Evolutionary conservation across 1,140 invertebrate genomes (phyloP), one percentile per base, ranked within the genome.

Genomic region (Olivierus martensii): DNA sequence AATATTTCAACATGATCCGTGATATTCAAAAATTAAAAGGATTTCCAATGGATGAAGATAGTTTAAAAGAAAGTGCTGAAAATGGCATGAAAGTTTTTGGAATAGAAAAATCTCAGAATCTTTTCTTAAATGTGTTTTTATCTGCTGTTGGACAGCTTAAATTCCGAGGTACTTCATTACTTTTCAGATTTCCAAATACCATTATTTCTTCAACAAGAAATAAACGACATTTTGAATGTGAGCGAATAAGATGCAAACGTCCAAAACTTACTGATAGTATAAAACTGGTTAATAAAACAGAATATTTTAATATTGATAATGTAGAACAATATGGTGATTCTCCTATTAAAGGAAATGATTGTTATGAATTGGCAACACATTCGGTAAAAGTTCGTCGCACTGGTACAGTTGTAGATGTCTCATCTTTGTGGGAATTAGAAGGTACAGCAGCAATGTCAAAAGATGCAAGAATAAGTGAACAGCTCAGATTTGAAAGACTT

Each of bases 91-190:
- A 69, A 58, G 55, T 70, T 22, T 75, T 75, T 67, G 70, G 68
- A 18, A 53, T 64, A 42, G 60, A 65, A 35, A 59, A 56, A 19
- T 59, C 59, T 53, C 61, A 66, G 34, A 63, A 60, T 14, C 57
- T 77, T 1, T 58, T 66, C 6, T 59, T 74, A 9, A 64, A 62
- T 12, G 70, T 73, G 47, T 77, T 77, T 61, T 60, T 76, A 7
- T 67, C 63, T 7, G 69, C 68, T 18, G 74, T 77, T 4, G 75
- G 75, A 3, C 71, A 74, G 46, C 62, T 76, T 11, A 74, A 74
- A 55, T 77, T 77, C 61, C 62, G 75, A 45, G 75, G 75, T 1
- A 77, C 75, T 5, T 77, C 75, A 3, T 63, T 69, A 34, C 59
- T 77, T 14, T 69, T 77, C 51, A 62, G 75, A 18, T 60, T 60